phyloP scores from a whole-genome alignment of 2,888 invertebrate species.

The Rhamphomyia laevipes region DNA sequence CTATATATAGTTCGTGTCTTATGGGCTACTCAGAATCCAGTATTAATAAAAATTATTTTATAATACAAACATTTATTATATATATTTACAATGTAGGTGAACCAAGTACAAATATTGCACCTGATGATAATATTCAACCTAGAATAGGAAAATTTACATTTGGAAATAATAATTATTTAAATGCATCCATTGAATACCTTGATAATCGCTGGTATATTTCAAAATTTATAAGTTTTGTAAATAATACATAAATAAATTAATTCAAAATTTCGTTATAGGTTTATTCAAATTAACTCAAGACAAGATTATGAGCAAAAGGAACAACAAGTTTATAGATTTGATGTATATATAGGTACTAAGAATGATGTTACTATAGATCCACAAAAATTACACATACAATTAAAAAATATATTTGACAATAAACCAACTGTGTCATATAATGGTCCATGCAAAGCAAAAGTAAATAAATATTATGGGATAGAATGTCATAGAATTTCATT shows the following conservation, averaged over 20 bases:
- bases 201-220: neutral
- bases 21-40: too few species aligned
- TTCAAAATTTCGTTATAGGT: conserved; percentile 15
- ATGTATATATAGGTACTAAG: conserved; percentile 23
- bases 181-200: conserved; percentile 12
- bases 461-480: too few species aligned
- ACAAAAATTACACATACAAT: conserved; percentile 21
- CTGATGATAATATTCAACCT: conserved; percentile 15
- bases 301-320: conserved; percentile 44
- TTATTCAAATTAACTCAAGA: conserved; percentile 28
- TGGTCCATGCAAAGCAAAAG: conserved; percentile 37
- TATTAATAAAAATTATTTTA: too few species aligned
- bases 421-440: conserved; percentile 41
- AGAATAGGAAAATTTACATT: conserved; percentile 17
- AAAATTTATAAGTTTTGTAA: neutral
- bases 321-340: conserved; percentile 39
- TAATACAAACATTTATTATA: too few species aligned
- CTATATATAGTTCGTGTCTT: too few species aligned
- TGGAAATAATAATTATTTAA: conserved; percentile 18
- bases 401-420: conserved; percentile 41
- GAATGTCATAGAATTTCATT: too few species aligned
- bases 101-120: neutral
- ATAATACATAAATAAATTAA: neutral
- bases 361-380: conserved; percentile 12
- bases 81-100: too few species aligned